Conservation (phyloP, 2,797 vertebrate species). For the Myotis myotis region DNA sequence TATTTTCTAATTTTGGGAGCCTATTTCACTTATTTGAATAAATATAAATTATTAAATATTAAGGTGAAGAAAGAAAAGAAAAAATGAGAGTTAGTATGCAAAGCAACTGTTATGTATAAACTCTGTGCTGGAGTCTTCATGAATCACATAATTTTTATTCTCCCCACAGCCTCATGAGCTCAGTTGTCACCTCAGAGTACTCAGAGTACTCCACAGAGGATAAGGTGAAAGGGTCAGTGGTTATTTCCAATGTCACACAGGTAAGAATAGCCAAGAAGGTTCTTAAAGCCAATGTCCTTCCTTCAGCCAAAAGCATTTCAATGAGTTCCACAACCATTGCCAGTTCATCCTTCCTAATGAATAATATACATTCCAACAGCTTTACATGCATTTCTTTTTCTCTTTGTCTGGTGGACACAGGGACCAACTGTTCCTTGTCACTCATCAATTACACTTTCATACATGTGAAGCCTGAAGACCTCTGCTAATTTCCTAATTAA, state of each 20-base stretch:
- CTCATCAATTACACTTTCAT: slow-evolving; percentile 28
- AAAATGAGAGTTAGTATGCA: not conserved
- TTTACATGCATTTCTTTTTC: slow-evolving; percentile 27
- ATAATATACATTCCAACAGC: not conserved
- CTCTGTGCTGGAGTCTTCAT: not conserved
- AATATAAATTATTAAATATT: not conserved
- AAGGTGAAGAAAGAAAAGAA: not conserved
- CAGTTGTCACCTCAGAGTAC: not conserved
- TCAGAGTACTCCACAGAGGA: not conserved
- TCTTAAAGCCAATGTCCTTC: not conserved
- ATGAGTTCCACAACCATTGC: not conserved
- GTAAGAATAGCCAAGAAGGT: not conserved
- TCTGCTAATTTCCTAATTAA: slow-evolving; percentile 53
- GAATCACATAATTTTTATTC: not conserved
- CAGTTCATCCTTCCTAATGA: not conserved
- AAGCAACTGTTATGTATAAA: not conserved
- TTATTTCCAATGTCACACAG: not conserved
- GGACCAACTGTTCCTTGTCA: slow-evolving; percentile 57
- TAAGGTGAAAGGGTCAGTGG: not conserved
- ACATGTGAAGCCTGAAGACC: slow-evolving; percentile 56
- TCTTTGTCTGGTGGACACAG: slow-evolving; percentile 39
- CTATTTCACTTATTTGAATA: not conserved
- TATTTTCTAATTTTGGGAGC: not conserved
- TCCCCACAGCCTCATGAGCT: not conserved
- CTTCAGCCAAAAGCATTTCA: not conserved